Conservation (phyloP, 2,797 vertebrate genomes). For the Rhinophrynus dorsalis region DNA sequence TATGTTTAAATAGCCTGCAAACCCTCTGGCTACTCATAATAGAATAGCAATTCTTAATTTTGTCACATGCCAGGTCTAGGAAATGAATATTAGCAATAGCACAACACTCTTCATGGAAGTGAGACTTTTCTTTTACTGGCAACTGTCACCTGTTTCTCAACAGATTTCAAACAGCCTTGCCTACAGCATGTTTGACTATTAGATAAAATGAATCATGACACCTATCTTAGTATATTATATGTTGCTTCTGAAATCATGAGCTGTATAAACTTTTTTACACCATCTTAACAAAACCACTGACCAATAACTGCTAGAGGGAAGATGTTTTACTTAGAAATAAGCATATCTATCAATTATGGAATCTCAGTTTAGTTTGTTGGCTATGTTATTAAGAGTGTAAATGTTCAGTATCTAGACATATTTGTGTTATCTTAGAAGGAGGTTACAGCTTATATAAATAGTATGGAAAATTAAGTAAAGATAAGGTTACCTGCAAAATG, state of each 20-base stretch:
- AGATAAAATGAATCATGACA: slow-evolving; percentile 56
- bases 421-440: no score
- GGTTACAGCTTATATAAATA: no score
- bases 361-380: neutral
- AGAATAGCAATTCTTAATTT: slow-evolving; percentile 29
- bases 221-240: slow-evolving; percentile 49
- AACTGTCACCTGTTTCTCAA: slow-evolving; percentile 60
- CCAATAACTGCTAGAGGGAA: slow-evolving; percentile 39
- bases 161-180: slow-evolving; percentile 53
- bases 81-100: slow-evolving; percentile 52
- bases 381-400: neutral
- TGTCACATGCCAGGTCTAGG: slow-evolving; percentile 20
- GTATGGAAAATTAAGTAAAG: no score
- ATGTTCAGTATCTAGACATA: slow-evolving; percentile 3
- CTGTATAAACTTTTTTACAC: slow-evolving; percentile 37
- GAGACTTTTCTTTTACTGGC: slow-evolving; percentile 49
- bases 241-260: slow-evolving; percentile 36
- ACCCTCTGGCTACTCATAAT: slow-evolving; percentile 32
- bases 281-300: slow-evolving; percentile 14
- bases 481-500: no score
- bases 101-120: slow-evolving; percentile 37
- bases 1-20: slow-evolving; percentile 55
- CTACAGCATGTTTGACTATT: slow-evolving; percentile 50
- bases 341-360: neutral
- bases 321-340: neutral